Conservation (phyloP, 2,797 vertebrate species). For the Hippopotamyrus pictus region DNA sequence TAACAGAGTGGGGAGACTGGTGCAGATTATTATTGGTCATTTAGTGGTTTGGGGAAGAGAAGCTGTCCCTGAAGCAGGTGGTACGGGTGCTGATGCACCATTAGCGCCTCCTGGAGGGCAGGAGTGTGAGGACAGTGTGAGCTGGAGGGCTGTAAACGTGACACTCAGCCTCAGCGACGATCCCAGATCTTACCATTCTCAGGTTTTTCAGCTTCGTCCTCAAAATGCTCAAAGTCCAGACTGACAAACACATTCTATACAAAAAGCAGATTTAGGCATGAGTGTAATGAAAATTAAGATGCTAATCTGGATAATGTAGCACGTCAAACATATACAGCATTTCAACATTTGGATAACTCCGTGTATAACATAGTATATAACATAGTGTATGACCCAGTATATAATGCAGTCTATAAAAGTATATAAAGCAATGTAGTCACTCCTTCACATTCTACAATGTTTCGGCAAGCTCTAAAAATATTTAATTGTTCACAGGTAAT, state of each 20-base stretch:
- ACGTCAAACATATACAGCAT: neutral
- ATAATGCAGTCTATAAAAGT: neutral
- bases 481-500: neutral
- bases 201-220: neutral
- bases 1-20: neutral
- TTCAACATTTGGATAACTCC: neutral
- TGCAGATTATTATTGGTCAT: neutral
- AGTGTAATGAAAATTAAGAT: neutral
- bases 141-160: neutral
- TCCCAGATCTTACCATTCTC: neutral
- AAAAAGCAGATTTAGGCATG: neutral
- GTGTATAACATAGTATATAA: neutral
- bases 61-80: neutral
- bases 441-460: neutral
- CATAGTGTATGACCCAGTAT: neutral
- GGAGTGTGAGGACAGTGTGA: neutral
- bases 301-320: neutral
- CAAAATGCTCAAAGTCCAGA: conserved; percentile 11
- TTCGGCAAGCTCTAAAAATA: neutral
- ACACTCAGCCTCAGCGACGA: neutral
- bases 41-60: neutral
- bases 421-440: neutral
- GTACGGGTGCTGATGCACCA: neutral
- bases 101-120: neutral
- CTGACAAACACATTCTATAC: conserved; percentile 3